These are phyloP conservation scores for Aphelenchoides bicaudatus DNA, from an alignment of 2,888 invertebrate genomes.

Conservation along the genomic window DNA sequence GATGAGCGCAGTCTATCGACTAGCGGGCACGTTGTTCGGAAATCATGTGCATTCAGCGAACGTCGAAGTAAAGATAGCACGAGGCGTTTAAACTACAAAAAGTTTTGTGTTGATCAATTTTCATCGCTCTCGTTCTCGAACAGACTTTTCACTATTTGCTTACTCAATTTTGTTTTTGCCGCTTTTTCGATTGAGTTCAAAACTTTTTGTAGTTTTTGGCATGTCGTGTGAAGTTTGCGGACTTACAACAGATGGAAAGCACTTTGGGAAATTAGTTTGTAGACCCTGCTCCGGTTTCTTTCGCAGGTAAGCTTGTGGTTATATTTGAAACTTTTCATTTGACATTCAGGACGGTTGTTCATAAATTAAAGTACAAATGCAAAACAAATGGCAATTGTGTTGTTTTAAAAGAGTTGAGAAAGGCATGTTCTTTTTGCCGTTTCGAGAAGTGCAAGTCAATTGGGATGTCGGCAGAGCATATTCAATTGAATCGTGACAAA, in stretches of 20 bases:
- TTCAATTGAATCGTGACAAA: not conserved
- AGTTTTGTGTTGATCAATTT: too few species aligned
- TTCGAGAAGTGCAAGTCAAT: constrained; percentile 5
- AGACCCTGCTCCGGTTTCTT: not conserved
- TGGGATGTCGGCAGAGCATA: constrained; percentile 4
- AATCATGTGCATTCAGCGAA: too few species aligned
- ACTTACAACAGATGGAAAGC: not conserved
- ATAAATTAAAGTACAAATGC: constrained; percentile 5
- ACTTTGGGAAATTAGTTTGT: constrained; percentile 4
- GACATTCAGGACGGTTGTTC: not conserved
- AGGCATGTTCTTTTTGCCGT: not conserved
- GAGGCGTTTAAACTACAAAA: too few species aligned
- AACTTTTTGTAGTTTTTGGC: too few species aligned
- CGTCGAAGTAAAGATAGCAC: too few species aligned
- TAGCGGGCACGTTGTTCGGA: too few species aligned
- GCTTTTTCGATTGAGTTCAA: too few species aligned
- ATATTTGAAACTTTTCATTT: not conserved
- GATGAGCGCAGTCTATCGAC: too few species aligned
- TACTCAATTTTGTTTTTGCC: too few species aligned
- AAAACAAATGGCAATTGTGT: constrained; percentile 1
- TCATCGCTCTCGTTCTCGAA: too few species aligned
- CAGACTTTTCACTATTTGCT: too few species aligned
- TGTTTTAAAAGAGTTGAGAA: not conserved
- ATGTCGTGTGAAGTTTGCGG: constrained; percentile 12
- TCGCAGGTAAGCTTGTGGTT: not conserved